Conservation (phyloP, 2,113 vertebrate genomes). For the Trematomus loennbergii region DNA sequence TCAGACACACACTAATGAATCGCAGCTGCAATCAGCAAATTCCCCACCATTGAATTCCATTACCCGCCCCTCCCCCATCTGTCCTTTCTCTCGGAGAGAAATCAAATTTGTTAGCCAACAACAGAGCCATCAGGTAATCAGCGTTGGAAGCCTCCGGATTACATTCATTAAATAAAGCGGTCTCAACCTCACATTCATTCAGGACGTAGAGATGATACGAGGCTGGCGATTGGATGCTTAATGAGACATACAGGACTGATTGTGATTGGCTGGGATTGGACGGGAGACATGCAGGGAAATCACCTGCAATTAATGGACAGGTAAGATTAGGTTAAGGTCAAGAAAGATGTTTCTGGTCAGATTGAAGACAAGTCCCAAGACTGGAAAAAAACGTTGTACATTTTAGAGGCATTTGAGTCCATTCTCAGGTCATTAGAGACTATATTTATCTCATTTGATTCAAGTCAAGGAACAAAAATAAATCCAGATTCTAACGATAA, state of each 20-base stretch:
- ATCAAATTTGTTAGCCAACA: slow-evolving; percentile 50
- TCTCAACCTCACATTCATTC: neutral
- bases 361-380: neutral
- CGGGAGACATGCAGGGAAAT: neutral
- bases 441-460: neutral
- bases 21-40: slow-evolving; percentile 51
- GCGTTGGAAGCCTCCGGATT: neutral
- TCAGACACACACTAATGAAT: slow-evolving; percentile 50
- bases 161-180: neutral
- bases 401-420: neutral
- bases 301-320: neutral
- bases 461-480: too few relatives aligned
- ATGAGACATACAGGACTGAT: neutral
- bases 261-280: slow-evolving; percentile 1
- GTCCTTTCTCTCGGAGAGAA: slow-evolving; percentile 7
- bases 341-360: neutral
- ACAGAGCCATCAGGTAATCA: slow-evolving; percentile 38
- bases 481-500: too few relatives aligned
- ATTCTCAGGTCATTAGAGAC: neutral
- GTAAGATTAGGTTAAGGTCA: neutral
- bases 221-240: neutral
- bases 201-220: neutral
- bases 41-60: slow-evolving; percentile 36
- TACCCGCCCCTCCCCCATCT: slow-evolving; percentile 29
- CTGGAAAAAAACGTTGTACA: too few relatives aligned